A percentile compares a stretch with the other conserved stretches of the same genome.
phyloP scores from a whole-genome alignment of 2,113 vertebrate species.

The Penelope pileata region DNA sequence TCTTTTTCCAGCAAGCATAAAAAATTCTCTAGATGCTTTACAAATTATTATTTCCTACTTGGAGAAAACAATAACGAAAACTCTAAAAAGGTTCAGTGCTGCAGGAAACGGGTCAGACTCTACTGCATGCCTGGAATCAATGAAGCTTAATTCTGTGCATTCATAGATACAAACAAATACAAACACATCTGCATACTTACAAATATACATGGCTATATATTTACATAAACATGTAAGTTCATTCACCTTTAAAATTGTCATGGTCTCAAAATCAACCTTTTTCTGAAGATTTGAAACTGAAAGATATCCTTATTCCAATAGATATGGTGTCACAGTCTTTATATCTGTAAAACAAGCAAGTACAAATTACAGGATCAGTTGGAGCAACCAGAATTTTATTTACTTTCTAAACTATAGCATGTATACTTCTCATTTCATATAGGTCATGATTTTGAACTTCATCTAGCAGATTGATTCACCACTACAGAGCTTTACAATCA shows the following conservation, averaged over 20 bases:
- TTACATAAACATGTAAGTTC: background rate
- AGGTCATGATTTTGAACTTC: background rate
- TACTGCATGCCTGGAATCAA: background rate
- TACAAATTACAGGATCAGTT: background rate
- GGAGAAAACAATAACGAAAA: conserved; percentile 5
- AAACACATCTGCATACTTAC: background rate
- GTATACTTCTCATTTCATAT: background rate
- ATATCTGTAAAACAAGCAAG: conserved; percentile 17
- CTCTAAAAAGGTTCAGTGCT: background rate
- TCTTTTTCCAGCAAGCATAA: background rate
- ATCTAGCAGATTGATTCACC: background rate
- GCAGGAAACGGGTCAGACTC: background rate
- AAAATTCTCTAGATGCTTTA: background rate
- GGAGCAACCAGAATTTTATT: background rate
- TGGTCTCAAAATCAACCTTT: background rate
- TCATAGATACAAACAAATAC: background rate
- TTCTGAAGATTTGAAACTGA: background rate
- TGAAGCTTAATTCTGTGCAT: background rate
- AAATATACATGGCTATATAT: background rate
- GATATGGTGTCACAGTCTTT: background rate
- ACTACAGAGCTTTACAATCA: background rate
- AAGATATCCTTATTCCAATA: background rate
- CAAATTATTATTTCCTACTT: background rate
- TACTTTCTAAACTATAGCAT: background rate
- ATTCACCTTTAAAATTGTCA: background rate